Base-by-base conservation (phyloP, 2,797 vertebrate species). In the Atherinosoma microstoma region DNA sequence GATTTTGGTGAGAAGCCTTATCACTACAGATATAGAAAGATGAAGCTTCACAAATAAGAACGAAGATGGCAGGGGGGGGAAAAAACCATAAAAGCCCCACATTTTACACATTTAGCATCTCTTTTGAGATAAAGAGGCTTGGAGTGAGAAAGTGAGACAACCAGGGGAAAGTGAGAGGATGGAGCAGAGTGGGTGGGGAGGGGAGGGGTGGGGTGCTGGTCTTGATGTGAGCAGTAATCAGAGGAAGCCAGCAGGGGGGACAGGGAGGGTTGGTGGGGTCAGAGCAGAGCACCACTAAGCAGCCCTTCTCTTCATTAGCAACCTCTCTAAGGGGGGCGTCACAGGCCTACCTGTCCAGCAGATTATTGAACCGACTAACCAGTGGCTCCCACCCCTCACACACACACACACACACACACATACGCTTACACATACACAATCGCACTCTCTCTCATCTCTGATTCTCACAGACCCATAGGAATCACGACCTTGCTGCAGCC, bases 231-330 rank as follows among this genome's bases (percentile, higher is more conserved):
- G 85, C 83, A 87, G 91, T 90, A 89, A 90, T 90, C 91, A 92
- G 89, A 84, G 71, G 77, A 70, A 84, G 83, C 76, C 87, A 84
- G 86, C 83, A 79, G 88, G 84, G 83, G 95, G 95, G 96, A 89
- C 76, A 77, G 79, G 79, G 81, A 67, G 84, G 86, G 90, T 93
- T 95, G 93, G 91, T 79, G 79, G 87, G 92, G 93, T 94, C 93
- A 97, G 94, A 93, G 89, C 92, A 86, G 94, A 94, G 93, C 89
- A 96, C 95, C 96, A 94, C 95, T 95, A 95, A 96, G 96, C 95
- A 96, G 96, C 95, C 95, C 95, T 96, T 96, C 96, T 97, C 96
- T 97, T 97, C 96, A 97, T 98, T 98, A 98, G 97, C 93, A 81
- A 84, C 88, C 92, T 95, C 96, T 95, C 95, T 81, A 86, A 96